phyloP scores from a whole-genome alignment of 2,113 vertebrate genomes.

The Lethenteron reissneri region DNA sequence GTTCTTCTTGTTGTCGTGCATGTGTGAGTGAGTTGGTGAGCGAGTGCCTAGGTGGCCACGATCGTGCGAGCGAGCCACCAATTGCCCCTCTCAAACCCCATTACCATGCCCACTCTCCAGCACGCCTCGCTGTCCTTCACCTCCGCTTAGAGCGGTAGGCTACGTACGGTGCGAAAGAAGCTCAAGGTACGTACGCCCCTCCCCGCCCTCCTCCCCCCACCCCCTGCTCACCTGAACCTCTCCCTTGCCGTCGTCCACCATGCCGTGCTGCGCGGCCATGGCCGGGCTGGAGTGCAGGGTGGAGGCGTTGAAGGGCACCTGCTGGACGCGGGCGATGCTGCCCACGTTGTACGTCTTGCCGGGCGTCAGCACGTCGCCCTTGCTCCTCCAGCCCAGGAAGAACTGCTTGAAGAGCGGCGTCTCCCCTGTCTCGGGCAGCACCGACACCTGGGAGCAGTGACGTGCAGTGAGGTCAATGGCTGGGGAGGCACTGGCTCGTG shows the following conservation, averaged over 20 bases:
- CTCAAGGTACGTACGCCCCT: too few relatives aligned
- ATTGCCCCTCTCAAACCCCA: too few relatives aligned
- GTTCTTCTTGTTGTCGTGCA: too few relatives aligned
- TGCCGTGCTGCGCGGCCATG: slow-evolving; percentile 32
- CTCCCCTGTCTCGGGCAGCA: slow-evolving; percentile 25
- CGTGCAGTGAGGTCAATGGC: too few relatives aligned
- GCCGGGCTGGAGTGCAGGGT: slow-evolving; percentile 18
- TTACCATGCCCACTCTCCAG: too few relatives aligned
- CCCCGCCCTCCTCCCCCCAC: background rate
- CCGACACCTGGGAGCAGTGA: slow-evolving; percentile 18
- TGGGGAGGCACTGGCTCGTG: too few relatives aligned
- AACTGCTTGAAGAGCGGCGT: slow-evolving; percentile 29
- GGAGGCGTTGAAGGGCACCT: slow-evolving; percentile 27
- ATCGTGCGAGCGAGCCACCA: too few relatives aligned
- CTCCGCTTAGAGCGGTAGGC: too few relatives aligned
- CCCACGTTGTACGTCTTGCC: slow-evolving; percentile 18
- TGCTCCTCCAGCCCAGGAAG: slow-evolving; percentile 30
- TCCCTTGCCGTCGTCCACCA: slow-evolving; percentile 33
- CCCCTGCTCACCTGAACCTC: slow-evolving; percentile 20
- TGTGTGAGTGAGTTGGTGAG: too few relatives aligned
- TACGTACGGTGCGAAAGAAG: too few relatives aligned
- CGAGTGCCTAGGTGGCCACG: too few relatives aligned
- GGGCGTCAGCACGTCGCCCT: slow-evolving; percentile 20
- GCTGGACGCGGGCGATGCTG: slow-evolving; percentile 19
- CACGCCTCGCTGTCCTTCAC: too few relatives aligned